Percentiles rank a stretch among this genome's conserved stretches.
Conservation (phyloP, 2,888 invertebrate genomes). For the Pterostichus madidus region DNA sequence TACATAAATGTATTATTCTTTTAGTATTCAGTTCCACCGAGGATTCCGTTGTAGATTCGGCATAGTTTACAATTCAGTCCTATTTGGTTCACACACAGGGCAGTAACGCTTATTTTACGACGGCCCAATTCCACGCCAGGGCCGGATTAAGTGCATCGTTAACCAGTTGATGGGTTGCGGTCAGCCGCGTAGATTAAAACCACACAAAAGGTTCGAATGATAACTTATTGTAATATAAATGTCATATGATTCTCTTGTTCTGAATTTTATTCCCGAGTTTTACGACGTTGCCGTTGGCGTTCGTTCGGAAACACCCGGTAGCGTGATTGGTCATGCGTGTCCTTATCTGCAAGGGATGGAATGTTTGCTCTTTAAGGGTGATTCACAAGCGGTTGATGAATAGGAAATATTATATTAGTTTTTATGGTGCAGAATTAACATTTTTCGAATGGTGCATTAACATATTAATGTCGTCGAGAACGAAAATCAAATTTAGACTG, state of each 20-base stretch:
- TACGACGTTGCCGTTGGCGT: constrained; percentile 48
- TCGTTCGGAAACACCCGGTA: constrained; percentile 40
- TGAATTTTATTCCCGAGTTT: constrained; percentile 53
- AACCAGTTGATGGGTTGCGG: constrained; percentile 62
- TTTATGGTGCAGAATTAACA: neutral
- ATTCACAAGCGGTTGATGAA: constrained; percentile 6
- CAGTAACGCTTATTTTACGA: constrained; percentile 42
- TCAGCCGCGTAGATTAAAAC: constrained; percentile 59
- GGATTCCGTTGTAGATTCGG: neutral
- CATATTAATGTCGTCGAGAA: neutral
- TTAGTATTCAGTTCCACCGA: no score
- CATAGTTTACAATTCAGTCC: no score
- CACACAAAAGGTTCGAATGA: constrained; percentile 48
- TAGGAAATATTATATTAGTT: constrained; percentile 41
- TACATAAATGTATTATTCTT: no score
- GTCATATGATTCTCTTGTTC: constrained; percentile 65
- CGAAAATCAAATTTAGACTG: neutral
- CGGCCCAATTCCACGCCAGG: neutral
- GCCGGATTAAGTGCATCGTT: constrained; percentile 59
- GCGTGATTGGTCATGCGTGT: constrained; percentile 29
- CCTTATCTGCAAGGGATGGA: neutral
- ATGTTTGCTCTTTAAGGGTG: neutral
- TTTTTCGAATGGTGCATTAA: neutral
- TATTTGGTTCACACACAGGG: neutral
- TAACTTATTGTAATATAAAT: constrained; percentile 67